phyloP scores from a whole-genome alignment of 2,888 invertebrate species.

The Unio delphinus region DNA sequence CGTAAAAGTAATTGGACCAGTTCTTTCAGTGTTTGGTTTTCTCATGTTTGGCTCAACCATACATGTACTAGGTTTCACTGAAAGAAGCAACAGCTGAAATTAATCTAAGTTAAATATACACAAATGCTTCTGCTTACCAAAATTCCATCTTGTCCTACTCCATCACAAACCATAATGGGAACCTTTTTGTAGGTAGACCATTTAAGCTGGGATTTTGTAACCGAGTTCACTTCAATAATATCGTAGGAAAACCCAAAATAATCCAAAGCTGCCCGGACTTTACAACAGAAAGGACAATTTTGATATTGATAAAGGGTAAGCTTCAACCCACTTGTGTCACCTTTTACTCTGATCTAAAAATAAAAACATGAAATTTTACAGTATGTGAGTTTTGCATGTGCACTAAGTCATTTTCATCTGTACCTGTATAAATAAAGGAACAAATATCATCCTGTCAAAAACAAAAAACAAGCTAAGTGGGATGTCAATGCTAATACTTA shows the following conservation, averaged over 20 bases:
- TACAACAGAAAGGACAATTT: conserved; percentile 98
- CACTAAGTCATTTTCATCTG: too few relatives aligned
- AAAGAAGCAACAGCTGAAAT: too few relatives aligned
- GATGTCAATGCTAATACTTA: too few relatives aligned
- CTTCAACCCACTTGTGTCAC: conserved; percentile 72
- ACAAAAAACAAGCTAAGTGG: too few relatives aligned
- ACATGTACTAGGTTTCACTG: too few relatives aligned
- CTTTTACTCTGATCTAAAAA: conserved; percentile 36
- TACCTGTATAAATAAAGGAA: too few relatives aligned
- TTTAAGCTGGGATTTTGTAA: conserved; percentile 89
- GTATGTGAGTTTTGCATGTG: background rate
- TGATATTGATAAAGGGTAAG: conserved; percentile 95
- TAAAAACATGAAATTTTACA: conserved; percentile 3
- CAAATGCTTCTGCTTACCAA: conserved; percentile 48
- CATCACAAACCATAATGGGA: conserved; percentile 87
- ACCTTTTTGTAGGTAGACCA: conserved; percentile 97
- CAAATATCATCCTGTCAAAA: too few relatives aligned
- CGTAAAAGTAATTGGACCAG: too few relatives aligned
- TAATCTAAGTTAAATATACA: too few relatives aligned
- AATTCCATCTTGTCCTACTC: conserved; percentile 64
- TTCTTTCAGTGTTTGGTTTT: too few relatives aligned
- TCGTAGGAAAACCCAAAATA: conserved; percentile 94
- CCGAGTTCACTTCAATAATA: conserved; percentile 97
- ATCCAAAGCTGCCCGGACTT: conserved; percentile 80
- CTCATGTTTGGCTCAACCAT: too few relatives aligned